These are phyloP conservation scores for Siniperca undulata DNA, from an alignment of 2,797 vertebrate genomes.

Conservation along the genomic window DNA sequence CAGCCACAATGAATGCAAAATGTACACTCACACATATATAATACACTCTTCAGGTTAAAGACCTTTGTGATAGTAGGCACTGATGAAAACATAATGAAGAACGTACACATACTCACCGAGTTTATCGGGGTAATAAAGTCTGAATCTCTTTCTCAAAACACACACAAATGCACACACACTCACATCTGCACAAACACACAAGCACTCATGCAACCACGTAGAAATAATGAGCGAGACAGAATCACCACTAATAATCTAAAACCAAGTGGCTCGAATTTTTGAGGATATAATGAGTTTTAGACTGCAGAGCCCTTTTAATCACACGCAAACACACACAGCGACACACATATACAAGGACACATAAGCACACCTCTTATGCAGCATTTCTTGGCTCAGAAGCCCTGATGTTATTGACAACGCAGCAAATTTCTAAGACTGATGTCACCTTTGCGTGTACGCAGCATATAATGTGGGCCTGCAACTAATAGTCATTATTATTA, in stretches of 20 bases:
- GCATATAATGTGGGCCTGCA: neutral
- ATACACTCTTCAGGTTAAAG: constrained; percentile 27
- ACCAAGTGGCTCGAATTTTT: constrained; percentile 12
- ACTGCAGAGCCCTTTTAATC: constrained; percentile 46
- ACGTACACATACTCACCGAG: neutral
- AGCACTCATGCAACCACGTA: constrained; percentile 6
- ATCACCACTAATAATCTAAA: constrained; percentile 31
- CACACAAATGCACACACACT: neutral
- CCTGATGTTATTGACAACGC: neutral
- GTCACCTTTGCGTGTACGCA: neutral
- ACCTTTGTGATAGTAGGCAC: constrained; percentile 11
- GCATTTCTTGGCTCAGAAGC: neutral
- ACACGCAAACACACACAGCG: neutral
- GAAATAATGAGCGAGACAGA: constrained; percentile 36
- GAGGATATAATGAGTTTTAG: constrained; percentile 41
- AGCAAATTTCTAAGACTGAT: neutral
- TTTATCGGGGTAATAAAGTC: constrained; percentile 36
- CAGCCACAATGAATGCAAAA: constrained; percentile 7
- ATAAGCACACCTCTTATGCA: neutral
- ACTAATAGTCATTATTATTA: no score
- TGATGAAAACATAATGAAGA: constrained; percentile 27
- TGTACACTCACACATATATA: neutral
- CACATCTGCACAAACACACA: neutral
- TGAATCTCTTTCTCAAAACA: neutral
- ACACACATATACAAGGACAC: neutral